Evolutionary conservation across 2,888 invertebrate genomes (phyloP).

Genomic region (Zhuqinia jingwanae): DNA sequence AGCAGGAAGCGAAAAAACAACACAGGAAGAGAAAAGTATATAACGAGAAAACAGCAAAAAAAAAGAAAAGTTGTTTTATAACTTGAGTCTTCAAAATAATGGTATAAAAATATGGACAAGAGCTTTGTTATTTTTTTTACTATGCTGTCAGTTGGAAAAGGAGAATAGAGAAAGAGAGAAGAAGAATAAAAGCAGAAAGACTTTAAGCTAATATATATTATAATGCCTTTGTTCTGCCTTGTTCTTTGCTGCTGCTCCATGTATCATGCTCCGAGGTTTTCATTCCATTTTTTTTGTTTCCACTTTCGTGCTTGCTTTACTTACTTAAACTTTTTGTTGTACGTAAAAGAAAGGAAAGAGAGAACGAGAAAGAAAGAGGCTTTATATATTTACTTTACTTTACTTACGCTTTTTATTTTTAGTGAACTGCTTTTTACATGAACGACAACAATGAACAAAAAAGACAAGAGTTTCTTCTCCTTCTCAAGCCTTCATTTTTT

Average conservation of each 20-base stretch:
- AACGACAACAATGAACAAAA: neutral
- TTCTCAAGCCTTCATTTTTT: neutral
- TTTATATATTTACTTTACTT: neutral
- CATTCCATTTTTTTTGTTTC: neutral
- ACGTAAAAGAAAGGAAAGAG: neutral
- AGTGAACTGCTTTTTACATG: neutral
- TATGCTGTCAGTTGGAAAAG: neutral
- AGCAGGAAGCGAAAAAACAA: slow-evolving; percentile 9
- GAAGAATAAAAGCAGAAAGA: neutral
- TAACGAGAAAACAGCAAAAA: neutral
- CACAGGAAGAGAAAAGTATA: neutral
- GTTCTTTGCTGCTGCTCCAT: neutral
- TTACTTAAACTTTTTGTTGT: neutral
- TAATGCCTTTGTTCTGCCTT: neutral
- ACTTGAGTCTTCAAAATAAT: too few species aligned
- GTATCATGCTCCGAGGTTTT: neutral
- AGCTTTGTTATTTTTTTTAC: too few species aligned
- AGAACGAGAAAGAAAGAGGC: neutral
- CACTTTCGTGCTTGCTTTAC: slow-evolving; percentile 7
- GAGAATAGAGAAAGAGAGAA: neutral
- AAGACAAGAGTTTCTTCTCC: neutral
- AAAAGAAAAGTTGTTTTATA: neutral
- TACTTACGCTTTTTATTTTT: slow-evolving; percentile 24
- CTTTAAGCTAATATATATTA: neutral
- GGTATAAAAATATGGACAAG: too few species aligned